A percentile compares a stretch with the other conserved stretches of the same genome.
These are phyloP conservation scores for Porites divaricata DNA, from an alignment of 92 coral and sea anemone genomes.

Conservation along the genomic window DNA sequence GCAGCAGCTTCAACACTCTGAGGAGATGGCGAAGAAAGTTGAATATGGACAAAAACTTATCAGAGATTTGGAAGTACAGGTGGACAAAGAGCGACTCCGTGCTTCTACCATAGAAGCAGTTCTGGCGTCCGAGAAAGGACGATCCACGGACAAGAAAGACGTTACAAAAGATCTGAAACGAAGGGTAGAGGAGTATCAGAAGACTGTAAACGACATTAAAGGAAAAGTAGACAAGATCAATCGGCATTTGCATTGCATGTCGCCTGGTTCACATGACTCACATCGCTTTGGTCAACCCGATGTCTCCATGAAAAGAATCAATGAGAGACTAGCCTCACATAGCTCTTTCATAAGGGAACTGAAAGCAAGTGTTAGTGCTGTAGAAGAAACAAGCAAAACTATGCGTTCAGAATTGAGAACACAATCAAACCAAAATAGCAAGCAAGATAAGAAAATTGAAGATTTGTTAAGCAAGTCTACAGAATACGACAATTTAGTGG, in stretches of 20 bases:
- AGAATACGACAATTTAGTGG: conserved; percentile 77
- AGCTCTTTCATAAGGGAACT: conserved; percentile 71
- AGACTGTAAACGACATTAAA: conserved; percentile 78
- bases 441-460: conserved; percentile 80
- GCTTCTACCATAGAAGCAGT: conserved; percentile 81
- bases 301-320: conserved; percentile 56
- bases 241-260: conserved; percentile 68
- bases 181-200: conserved; percentile 81
- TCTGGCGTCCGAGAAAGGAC: conserved; percentile 73
- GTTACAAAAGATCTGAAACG: conserved; percentile 74
- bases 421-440: conserved; percentile 63
- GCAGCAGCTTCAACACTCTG: conserved; percentile 66
- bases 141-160: conserved; percentile 63
- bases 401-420: conserved; percentile 65
- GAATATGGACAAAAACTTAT: conserved; percentile 80
- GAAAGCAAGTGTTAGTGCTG: conserved; percentile 71
- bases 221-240: conserved; percentile 82
- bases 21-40: conserved; percentile 79
- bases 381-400: conserved; percentile 73
- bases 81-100: conserved; percentile 79
- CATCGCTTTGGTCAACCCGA: conserved; percentile 40
- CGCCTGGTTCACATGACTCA: conserved; percentile 62
- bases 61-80: conserved; percentile 77
- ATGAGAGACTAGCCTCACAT: conserved; percentile 69
- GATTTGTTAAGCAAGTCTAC: conserved; percentile 60